Evolutionary conservation across 2,797 vertebrate species (phyloP).

Genomic region (Pseudochaenichthys georgianus): DNA sequence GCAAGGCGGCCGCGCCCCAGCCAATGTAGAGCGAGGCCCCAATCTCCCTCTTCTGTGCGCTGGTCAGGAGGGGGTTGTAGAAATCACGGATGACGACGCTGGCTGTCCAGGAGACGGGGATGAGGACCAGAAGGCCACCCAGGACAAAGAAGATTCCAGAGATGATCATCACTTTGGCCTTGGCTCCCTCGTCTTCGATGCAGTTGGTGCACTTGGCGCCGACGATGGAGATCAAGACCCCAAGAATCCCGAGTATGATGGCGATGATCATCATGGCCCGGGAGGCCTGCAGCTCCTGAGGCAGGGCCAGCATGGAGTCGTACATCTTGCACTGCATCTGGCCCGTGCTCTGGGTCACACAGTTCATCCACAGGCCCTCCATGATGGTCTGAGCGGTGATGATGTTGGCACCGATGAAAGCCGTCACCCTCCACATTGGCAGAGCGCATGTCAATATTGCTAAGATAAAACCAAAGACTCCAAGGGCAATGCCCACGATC

Average conservation of each 20-base stretch:
- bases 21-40: slow-evolving; percentile 92
- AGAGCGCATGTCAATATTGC: slow-evolving; percentile 89
- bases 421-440: slow-evolving; percentile 93
- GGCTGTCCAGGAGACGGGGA: slow-evolving; percentile 93
- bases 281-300: slow-evolving; percentile 91
- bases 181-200: slow-evolving; percentile 90
- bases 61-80: slow-evolving; percentile 87
- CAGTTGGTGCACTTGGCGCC: slow-evolving; percentile 97
- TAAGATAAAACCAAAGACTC: slow-evolving; percentile 89
- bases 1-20: slow-evolving; percentile 88
- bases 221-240: slow-evolving; percentile 89
- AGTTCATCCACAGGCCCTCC: slow-evolving; percentile 94
- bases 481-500: slow-evolving; percentile 90
- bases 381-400: slow-evolving; percentile 90
- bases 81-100: slow-evolving; percentile 90
- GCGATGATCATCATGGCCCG: slow-evolving; percentile 90
- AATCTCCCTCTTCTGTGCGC: slow-evolving; percentile 87
- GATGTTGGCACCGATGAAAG: slow-evolving; percentile 94
- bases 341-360: slow-evolving; percentile 91
- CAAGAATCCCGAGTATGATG: slow-evolving; percentile 89
- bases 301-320: slow-evolving; percentile 90
- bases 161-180: slow-evolving; percentile 94
- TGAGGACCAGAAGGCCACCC: slow-evolving; percentile 87
- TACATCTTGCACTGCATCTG: slow-evolving; percentile 95
- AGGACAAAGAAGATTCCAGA: slow-evolving; percentile 91